Conservation (phyloP, 2,888 invertebrate species). For the Drosophila paracracens region DNA sequence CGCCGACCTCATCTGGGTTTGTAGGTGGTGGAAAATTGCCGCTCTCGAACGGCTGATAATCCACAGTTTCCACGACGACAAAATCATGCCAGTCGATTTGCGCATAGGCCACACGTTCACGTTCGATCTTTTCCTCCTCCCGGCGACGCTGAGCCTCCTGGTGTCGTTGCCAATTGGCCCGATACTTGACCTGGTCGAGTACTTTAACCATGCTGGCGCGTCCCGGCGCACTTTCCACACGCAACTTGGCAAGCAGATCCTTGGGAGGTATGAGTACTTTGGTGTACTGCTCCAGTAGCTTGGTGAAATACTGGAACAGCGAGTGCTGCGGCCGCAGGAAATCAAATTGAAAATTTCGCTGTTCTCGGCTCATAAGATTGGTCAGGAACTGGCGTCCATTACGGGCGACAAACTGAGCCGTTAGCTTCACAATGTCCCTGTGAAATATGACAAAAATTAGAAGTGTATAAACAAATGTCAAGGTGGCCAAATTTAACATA, state of each 20-base stretch:
- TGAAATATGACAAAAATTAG: conserved; percentile 51
- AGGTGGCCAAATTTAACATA: conserved; percentile 83
- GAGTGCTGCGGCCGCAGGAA: conserved; percentile 99
- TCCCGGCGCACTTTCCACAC: conserved; percentile 90
- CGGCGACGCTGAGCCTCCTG: conserved; percentile 96
- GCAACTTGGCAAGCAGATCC: conserved; percentile 92
- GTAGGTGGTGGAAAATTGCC: conserved; percentile 99
- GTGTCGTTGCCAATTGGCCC: conserved; percentile 98
- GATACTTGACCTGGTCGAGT: conserved; percentile 95
- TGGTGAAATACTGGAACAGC: conserved; percentile 98
- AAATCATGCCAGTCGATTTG: conserved; percentile 99
- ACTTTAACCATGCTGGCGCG: conserved; percentile 86
- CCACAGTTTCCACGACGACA: conserved; percentile 99
- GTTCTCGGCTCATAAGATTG: conserved; percentile 99
- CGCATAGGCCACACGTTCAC: conserved; percentile 97
- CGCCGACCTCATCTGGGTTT: conserved; percentile 98
- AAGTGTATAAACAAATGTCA: neutral
- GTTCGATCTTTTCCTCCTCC: conserved; percentile 97
- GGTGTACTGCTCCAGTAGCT: conserved; percentile 98
- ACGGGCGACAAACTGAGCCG: conserved; percentile 99
- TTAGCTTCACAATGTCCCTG: conserved; percentile 98
- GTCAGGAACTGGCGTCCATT: conserved; percentile 99
- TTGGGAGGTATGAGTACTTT: conserved; percentile 98
- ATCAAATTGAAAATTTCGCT: conserved; percentile 99
- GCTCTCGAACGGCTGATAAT: conserved; percentile 98